Percentiles rank a stretch among this genome's conserved stretches.
phyloP scores from a whole-genome alignment of 2,888 invertebrate species.

The Macropis europaea region DNA sequence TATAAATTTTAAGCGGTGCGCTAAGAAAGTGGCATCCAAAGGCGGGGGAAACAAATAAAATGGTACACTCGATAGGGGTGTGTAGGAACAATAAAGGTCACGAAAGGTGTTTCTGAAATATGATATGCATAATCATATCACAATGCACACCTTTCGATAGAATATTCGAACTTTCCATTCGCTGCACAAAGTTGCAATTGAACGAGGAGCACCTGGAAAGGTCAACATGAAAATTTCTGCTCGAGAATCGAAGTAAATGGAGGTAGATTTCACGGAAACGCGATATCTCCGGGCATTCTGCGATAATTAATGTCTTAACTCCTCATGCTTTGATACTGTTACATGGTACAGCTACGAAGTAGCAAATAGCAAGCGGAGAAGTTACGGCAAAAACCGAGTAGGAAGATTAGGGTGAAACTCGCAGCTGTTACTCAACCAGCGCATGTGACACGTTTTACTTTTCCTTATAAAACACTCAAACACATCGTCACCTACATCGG shows the following conservation, averaged over 20 bases:
- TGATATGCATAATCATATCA: conserved; percentile 42
- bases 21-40: conserved; percentile 11
- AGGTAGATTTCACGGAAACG: neutral
- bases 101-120: conserved; percentile 23
- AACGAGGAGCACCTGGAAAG: conserved; percentile 1
- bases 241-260: neutral
- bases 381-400: neutral
- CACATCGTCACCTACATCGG: too few species aligned
- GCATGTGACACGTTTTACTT: neutral
- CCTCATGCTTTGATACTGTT: neutral
- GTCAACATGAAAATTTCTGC: neutral
- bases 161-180: conserved; percentile 16
- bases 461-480: neutral
- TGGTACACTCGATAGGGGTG: neutral
- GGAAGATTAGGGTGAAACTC: conserved; percentile 4
- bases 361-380: neutral
- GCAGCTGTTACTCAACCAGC: neutral
- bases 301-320: neutral
- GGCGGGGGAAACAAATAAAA: conserved; percentile 18
- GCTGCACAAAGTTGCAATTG: neutral
- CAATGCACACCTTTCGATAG: conserved; percentile 4
- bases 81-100: conserved; percentile 34
- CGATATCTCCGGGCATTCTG: neutral
- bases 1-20: neutral
- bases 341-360: neutral